These are phyloP conservation scores for Micrastur ruficollis DNA, from an alignment of 2,797 vertebrate species.

Conservation along the genomic window DNA sequence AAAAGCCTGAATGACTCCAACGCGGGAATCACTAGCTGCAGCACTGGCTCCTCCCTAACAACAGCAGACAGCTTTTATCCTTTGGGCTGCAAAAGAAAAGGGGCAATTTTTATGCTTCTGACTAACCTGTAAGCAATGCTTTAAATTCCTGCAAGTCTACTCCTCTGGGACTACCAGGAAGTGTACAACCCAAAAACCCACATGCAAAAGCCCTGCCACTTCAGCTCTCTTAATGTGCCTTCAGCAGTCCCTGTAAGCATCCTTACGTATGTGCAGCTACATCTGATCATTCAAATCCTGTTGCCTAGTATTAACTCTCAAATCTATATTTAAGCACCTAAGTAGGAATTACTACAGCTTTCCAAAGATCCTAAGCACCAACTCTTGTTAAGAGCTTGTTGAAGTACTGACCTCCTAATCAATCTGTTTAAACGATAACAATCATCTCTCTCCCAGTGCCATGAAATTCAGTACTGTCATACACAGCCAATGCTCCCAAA, in stretches of 20 bases:
- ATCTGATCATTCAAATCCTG: conserved; percentile 28
- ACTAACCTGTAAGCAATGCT: not conserved
- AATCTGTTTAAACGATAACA: not conserved
- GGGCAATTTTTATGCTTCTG: not conserved
- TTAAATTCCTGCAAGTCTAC: not conserved
- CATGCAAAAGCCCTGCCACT: not conserved
- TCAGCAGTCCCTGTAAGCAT: not conserved
- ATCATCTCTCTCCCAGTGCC: accelerated
- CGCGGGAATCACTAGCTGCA: not conserved
- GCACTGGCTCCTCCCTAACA: not conserved
- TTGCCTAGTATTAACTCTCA: conserved; percentile 49
- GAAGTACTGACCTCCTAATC: not conserved
- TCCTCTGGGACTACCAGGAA: not conserved
- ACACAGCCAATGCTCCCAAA: not conserved
- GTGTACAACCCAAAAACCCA: accelerated
- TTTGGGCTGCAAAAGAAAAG: not conserved
- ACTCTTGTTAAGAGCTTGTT: conserved; percentile 9
- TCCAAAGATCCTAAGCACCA: conserved; percentile 22
- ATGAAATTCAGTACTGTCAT: not conserved
- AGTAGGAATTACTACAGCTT: conserved; percentile 53
- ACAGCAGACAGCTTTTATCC: not conserved
- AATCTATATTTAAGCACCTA: conserved; percentile 69
- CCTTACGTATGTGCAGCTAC: not conserved
- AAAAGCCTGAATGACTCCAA: not conserved
- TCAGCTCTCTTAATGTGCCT: not conserved